These are phyloP conservation scores for Thalassarche chlororhynchos DNA, from an alignment of 2,113 vertebrate genomes.

Conservation along the genomic window DNA sequence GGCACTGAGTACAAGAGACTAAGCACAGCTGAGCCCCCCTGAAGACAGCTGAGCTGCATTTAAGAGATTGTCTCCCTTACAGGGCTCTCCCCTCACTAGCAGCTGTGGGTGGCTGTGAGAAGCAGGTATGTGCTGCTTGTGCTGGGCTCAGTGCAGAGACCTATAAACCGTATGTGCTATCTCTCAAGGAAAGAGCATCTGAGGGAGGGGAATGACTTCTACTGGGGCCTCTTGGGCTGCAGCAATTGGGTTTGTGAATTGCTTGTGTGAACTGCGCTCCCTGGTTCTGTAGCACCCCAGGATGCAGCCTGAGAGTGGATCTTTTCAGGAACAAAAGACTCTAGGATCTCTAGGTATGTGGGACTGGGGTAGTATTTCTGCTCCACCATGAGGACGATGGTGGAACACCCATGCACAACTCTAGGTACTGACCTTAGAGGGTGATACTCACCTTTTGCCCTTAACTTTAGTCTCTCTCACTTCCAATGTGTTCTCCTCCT, in stretches of 20 bases:
- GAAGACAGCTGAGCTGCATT: not conserved
- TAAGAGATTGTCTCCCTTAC: not conserved
- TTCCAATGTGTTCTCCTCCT: slow-evolving; percentile 88
- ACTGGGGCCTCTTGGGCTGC: not conserved
- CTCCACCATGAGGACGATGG: fast-evolving
- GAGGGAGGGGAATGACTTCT: not conserved
- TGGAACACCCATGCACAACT: not conserved
- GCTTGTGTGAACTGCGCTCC: not conserved
- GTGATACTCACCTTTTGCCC: slow-evolving; percentile 83
- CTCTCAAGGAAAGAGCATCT: not conserved
- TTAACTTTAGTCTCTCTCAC: slow-evolving; percentile 85
- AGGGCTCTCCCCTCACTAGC: not conserved
- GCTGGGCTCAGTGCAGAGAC: not conserved
- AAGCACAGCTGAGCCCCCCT: not conserved
- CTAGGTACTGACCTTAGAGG: not conserved
- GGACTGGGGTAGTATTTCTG: not conserved
- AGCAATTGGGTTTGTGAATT: not conserved
- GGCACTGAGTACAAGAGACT: not conserved
- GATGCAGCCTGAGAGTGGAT: not conserved
- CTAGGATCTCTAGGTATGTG: not conserved
- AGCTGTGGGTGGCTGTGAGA: not conserved
- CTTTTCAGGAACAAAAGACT: not conserved
- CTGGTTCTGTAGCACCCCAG: not conserved
- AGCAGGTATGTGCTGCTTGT: not conserved
- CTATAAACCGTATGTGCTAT: not conserved